Evolutionary conservation across 2,888 invertebrate species (phyloP).

Genomic region (Bellardia pandia): DNA sequence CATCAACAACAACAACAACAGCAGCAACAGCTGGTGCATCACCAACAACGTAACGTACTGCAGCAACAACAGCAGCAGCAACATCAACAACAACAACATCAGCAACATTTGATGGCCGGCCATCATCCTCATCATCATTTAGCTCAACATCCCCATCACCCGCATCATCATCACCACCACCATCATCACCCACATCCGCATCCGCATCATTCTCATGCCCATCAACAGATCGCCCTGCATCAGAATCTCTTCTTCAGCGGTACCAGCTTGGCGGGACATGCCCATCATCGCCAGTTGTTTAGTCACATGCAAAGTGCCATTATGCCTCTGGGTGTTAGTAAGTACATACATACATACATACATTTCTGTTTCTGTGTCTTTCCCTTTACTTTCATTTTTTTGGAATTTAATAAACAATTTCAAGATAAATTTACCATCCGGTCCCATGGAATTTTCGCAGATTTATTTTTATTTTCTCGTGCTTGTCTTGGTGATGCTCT

Average conservation of each 20-base stretch:
- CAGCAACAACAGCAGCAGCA: slow-evolving; percentile 74
- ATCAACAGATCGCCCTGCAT: slow-evolving; percentile 77
- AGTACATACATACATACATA: slow-evolving; percentile 78
- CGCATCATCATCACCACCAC: slow-evolving; percentile 68
- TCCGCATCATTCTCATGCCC: slow-evolving; percentile 73
- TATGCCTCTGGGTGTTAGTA: slow-evolving; percentile 84
- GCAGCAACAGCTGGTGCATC: slow-evolving; percentile 61
- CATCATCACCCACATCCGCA: slow-evolving; percentile 47
- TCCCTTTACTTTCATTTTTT: not conserved
- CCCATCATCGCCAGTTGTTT: slow-evolving; percentile 83
- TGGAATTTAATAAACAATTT: not conserved
- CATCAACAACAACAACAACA: slow-evolving; percentile 68
- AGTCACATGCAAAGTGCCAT: slow-evolving; percentile 83
- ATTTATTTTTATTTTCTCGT: slow-evolving; percentile 3
- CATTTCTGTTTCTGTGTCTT: too few relatives aligned
- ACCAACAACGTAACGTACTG: slow-evolving; percentile 54
- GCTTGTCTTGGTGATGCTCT: not conserved
- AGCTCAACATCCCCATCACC: slow-evolving; percentile 71
- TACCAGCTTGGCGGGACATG: slow-evolving; percentile 77
- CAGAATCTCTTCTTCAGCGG: slow-evolving; percentile 80
- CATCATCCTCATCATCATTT: slow-evolving; percentile 66
- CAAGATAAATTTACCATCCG: not conserved
- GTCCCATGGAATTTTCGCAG: slow-evolving; percentile 9
- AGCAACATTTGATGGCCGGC: slow-evolving; percentile 71
- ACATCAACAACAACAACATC: slow-evolving; percentile 68